Evolutionary conservation across 2,113 vertebrate genomes (phyloP).

Genomic region (Stegostoma tigrinum): DNA sequence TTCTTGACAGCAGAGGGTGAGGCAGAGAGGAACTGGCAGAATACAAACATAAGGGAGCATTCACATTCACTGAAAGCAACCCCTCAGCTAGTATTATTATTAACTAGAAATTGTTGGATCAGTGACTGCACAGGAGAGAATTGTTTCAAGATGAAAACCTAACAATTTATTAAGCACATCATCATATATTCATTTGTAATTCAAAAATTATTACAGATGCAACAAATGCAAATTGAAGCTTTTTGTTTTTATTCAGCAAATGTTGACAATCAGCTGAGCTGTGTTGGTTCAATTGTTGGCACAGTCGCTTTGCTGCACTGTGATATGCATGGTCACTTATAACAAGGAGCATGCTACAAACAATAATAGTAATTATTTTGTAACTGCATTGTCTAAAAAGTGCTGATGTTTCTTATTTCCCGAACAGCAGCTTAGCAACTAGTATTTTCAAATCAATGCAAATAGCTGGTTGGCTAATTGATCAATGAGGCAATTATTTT

Average conservation of each 20-base stretch:
- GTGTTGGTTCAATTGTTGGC: background rate
- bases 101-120: background rate
- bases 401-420: background rate
- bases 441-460: background rate
- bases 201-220: conserved; percentile 22
- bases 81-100: background rate
- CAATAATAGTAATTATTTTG: background rate
- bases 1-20: background rate
- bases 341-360: background rate
- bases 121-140: background rate
- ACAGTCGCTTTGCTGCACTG: background rate
- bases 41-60: background rate
- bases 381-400: background rate
- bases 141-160: background rate
- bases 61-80: background rate
- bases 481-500: conserved; percentile 1
- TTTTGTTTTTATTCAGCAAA: background rate
- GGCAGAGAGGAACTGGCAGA: background rate
- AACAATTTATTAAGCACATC: background rate
- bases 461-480: background rate
- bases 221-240: background rate
- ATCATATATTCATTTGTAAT: background rate
- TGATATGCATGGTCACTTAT: background rate
- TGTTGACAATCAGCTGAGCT: background rate
- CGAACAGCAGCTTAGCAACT: background rate